Base-by-base conservation (phyloP, 2,888 invertebrate genomes). In the Palloptera scutellata region DNA sequence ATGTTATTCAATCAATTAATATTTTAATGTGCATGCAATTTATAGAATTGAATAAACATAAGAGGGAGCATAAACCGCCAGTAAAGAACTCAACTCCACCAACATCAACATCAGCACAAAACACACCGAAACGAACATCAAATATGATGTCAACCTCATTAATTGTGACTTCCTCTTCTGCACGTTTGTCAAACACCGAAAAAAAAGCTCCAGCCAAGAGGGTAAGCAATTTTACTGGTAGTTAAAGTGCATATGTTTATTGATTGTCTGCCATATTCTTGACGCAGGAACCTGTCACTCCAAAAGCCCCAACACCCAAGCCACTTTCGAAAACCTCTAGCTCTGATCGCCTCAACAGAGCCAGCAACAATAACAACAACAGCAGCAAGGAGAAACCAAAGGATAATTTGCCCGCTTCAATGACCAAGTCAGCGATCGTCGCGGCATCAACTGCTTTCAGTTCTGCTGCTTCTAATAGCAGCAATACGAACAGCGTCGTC, bases 41-140 rank as follows among this genome's bases (percentile, higher is more conserved):
- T 48, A 61, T 55, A 83, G 83, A 83, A 74, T 78, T 83, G 13
- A 83, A 82, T 68, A 84, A 83, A 78, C 76, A 83, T 64, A 84
- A 84, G 70, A 84, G 85, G 72, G 85, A 84, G 59, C 86, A 81
- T 55, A 80, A 86, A 80, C 88, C 88, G 72, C 88, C 88, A 67
- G 78, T 87, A 13, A 83, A 82, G 73, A 79, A 77, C 68, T 75
- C 79, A 70, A 72, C 76, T 55, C 72, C 75, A 65, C 79, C 80
- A 69, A 77, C 80, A 66, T 76, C 76, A 73, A 74, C 72, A 73
- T 79, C 78, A 79, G 81, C 79, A 81, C 83, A 83, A 80, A 84
- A 86, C 69, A 85, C 87, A 67, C 84, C 85, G 75, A 83, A 85
- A 81, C 83, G 84, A 78, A 77, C 80, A 74, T 76, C 77, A 69